These are phyloP conservation scores for Catajapyx aquilonaris DNA, from an alignment of 1,140 invertebrate species.

Conservation along the genomic window DNA sequence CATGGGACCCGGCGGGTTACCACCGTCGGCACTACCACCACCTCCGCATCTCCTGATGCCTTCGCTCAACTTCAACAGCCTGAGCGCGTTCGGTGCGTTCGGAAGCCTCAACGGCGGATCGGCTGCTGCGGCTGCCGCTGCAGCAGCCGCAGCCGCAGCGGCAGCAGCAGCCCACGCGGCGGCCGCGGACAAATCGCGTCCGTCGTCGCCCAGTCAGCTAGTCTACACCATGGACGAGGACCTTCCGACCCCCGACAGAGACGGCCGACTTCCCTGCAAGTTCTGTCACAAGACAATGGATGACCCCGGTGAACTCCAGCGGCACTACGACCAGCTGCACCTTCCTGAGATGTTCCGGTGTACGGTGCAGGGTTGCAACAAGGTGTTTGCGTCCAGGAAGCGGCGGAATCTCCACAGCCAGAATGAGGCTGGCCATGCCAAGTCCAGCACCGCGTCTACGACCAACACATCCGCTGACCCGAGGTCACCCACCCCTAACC, in stretches of 20 bases:
- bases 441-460: background rate
- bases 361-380: slow-evolving; percentile 53
- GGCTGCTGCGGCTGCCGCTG: slow-evolving; percentile 17
- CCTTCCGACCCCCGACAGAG: slow-evolving; percentile 29
- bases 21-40: slow-evolving; percentile 13
- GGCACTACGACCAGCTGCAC: slow-evolving; percentile 43
- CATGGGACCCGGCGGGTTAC: slow-evolving; percentile 5
- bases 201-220: slow-evolving; percentile 5
- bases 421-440: slow-evolving; percentile 21
- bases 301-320: slow-evolving; percentile 33
- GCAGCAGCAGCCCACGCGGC: slow-evolving; percentile 20
- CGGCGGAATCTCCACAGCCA: slow-evolving; percentile 47
- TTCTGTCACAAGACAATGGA: slow-evolving; percentile 37
- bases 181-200: slow-evolving; percentile 15
- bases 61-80: slow-evolving; percentile 11
- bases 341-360: slow-evolving; percentile 48
- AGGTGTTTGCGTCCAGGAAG: slow-evolving; percentile 54
- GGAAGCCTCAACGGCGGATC: slow-evolving; percentile 5
- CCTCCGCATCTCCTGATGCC: slow-evolving; percentile 27
- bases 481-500: background rate
- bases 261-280: slow-evolving; percentile 37
- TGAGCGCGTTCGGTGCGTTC: background rate
- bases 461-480: background rate
- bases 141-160: slow-evolving; percentile 19
- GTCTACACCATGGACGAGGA: slow-evolving; percentile 30